Evolutionary conservation across 2,888 invertebrate genomes (phyloP), one percentile per base, ranked within the genome.

Genomic region (Clistopyga incitator): DNA sequence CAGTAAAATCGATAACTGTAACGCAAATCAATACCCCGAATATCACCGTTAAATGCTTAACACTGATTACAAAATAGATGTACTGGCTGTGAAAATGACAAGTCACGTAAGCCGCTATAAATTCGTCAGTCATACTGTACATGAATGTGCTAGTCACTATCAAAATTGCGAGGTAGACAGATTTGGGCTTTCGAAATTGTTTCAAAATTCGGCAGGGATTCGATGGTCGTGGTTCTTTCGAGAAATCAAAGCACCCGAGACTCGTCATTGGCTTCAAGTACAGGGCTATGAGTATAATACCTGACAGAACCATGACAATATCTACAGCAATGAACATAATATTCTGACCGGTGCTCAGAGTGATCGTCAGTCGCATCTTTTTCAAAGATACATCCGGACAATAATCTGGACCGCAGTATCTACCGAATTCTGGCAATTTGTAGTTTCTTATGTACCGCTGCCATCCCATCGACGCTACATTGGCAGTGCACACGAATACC

Each of bases 251-350:
- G 23, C 59, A 42, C 13, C 70, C 80, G 2, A 83, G 70, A 18
- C 61, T 78, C 59, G 47, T 56, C 52, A 83, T 70, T 15, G 85
- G 83, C 23, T 85, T 83, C 15, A 85, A n/a, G 42, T 85, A 85
- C 83, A 85, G 75, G 1, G 80, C 75, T 74, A 85, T 85, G 11
- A 83, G 52, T 68, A 85, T 85, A 3, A 83, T 68, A 15, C 85
- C 85, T 25, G 82, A 83, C 13, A 85, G 74, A 2, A 74, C 64
- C 1, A 83, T 38, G n/a, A 83, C 71, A 2, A 83, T 81, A 6
- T 75, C 20, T 4, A 83, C 68, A 1, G 80, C 85, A 15, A 67
- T 34, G 67, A 83, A 75, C 65, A 85, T 65, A 4, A 75, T 83
- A 18, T 59, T 78, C 29, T 83, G 75, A n/a, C 83, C 85, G 1